These are phyloP conservation scores for Drosophila virilis DNA, from an alignment of 1,140 invertebrate genomes.

Conservation along the genomic window DNA sequence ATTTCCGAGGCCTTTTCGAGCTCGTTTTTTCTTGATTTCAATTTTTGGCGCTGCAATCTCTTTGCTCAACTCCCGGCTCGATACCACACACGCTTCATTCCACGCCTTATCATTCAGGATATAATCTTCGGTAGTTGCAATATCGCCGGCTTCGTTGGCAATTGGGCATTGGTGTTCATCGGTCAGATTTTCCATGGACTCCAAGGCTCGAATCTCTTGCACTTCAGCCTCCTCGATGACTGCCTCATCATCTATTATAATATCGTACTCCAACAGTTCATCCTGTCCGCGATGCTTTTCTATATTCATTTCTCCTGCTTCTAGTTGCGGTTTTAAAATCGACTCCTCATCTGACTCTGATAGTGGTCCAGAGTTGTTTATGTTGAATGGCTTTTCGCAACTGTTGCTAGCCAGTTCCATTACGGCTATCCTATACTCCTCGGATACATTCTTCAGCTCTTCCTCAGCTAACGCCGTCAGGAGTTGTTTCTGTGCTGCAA, in stretches of 20 bases:
- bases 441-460: constrained; percentile 28
- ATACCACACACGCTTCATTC: constrained; percentile 1
- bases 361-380: not conserved
- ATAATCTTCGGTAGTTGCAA: not conserved
- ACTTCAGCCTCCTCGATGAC: constrained; percentile 1
- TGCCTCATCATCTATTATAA: constrained; percentile 25
- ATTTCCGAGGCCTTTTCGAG: constrained; percentile 7
- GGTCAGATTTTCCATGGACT: not conserved
- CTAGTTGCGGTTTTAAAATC: constrained; percentile 1
- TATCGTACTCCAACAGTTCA: constrained; percentile 20
- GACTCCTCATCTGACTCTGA: not conserved
- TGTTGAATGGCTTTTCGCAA: constrained; percentile 3
- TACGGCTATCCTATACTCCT: constrained; percentile 28
- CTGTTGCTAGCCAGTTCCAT: constrained; percentile 6
- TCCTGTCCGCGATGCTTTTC: not conserved
- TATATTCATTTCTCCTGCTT: not conserved
- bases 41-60: constrained; percentile 8
- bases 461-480: constrained; percentile 30
- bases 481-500: constrained; percentile 42
- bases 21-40: constrained; percentile 16
- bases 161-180: not conserved
- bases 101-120: constrained; percentile 19
- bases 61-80: constrained; percentile 5
- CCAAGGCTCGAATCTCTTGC: not conserved
- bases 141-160: constrained; percentile 6